Conservation (phyloP, 2,888 invertebrate genomes). For the Drosophila robusta region DNA sequence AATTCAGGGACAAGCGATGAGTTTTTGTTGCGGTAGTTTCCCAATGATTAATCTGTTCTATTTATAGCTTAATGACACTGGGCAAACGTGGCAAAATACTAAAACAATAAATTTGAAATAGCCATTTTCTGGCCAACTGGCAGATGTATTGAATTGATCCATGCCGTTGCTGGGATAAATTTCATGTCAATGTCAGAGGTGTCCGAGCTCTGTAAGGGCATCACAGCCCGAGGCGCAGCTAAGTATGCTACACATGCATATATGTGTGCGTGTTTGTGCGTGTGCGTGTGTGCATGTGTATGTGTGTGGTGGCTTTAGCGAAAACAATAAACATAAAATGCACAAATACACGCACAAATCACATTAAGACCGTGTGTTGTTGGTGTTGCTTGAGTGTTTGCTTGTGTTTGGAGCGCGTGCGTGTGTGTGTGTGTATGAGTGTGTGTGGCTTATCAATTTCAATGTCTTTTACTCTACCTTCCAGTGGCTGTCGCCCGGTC, state of each 20-base stretch:
- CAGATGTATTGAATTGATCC: constrained; percentile 10
- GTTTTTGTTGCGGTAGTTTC: not conserved
- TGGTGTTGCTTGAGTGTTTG: not conserved
- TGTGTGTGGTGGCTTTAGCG: constrained; percentile 22
- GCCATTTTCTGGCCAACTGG: constrained; percentile 2
- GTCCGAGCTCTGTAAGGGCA: constrained; percentile 15
- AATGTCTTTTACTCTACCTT: constrained; percentile 32
- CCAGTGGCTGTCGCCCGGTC: constrained; percentile 6
- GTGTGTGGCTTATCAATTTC: constrained; percentile 67
- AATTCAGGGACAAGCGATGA: not conserved
- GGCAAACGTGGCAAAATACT: constrained; percentile 1
- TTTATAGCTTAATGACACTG: constrained; percentile 2
- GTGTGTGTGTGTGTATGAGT: not conserved
- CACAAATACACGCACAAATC: constrained; percentile 46
- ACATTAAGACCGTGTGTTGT: constrained; percentile 20
- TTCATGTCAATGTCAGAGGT: constrained; percentile 35
- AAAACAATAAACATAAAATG: constrained; percentile 73
- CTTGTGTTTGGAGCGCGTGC: no score
- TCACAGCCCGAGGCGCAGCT: constrained; percentile 7
- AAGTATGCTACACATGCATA: constrained; percentile 24
- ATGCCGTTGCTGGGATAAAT: constrained; percentile 6
- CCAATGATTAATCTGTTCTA: constrained; percentile 12
- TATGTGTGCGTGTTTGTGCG: constrained; percentile 8
- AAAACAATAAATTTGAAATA: constrained; percentile 36
- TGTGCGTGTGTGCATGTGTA: constrained; percentile 25